Evolutionary conservation across 2,113 vertebrate species (phyloP).

Genomic region (Boulengeromyrus knoepffleri): DNA sequence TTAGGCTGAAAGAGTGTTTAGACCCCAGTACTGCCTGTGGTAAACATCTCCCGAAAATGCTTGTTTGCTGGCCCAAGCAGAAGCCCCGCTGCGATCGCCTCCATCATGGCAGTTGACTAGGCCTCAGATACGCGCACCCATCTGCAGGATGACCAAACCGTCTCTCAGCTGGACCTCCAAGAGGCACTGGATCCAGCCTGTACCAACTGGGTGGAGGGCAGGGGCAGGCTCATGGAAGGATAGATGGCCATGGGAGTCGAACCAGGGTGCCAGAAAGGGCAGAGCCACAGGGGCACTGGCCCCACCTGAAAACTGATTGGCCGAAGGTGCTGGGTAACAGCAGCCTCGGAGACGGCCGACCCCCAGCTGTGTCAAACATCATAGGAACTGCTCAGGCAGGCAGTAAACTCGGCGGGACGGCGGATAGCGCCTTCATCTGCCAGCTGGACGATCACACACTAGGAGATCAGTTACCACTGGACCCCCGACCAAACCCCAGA

Average conservation of each 20-base stretch:
- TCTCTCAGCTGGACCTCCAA: not conserved
- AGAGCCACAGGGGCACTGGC: not conserved
- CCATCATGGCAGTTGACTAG: not conserved
- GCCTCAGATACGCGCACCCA: not conserved
- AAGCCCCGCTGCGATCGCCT: not conserved
- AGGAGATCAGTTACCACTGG: not conserved
- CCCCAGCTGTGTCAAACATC: not conserved
- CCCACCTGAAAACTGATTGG: not conserved
- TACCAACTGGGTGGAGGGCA: not conserved
- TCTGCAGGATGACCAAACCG: not conserved
- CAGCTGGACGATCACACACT: slow-evolving; percentile 16
- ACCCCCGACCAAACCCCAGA: not conserved
- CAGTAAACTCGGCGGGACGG: not conserved
- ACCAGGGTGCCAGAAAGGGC: not conserved
- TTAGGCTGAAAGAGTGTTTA: not conserved
- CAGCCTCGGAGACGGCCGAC: not conserved
- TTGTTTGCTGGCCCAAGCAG: not conserved
- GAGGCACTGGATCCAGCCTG: not conserved
- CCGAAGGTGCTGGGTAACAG: slow-evolving; percentile 25
- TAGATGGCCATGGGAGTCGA: not conserved
- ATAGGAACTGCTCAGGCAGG: not conserved
- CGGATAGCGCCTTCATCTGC: not conserved
- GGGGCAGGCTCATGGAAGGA: not conserved
- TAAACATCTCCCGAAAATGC: not conserved
- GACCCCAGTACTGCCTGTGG: not conserved